Percentiles rank a stretch among this genome's conserved stretches.
These are phyloP conservation scores for Nautilus pompilius DNA, from an alignment of 1,140 invertebrate genomes.

Conservation along the genomic window DNA sequence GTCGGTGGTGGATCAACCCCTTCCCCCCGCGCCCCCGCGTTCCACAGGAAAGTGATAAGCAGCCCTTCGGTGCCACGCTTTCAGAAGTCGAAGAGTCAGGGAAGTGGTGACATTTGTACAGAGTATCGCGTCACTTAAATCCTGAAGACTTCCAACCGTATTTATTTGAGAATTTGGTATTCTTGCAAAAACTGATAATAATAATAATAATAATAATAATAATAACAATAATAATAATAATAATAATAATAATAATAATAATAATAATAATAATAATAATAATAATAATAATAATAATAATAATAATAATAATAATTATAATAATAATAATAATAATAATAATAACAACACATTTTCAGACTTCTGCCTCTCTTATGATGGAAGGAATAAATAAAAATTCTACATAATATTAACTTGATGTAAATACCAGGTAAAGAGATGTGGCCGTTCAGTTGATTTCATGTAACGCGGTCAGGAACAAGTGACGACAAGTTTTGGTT, in stretches of 20 bases:
- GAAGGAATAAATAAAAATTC: neutral
- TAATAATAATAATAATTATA: neutral
- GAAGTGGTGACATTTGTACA: too few relatives aligned
- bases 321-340: neutral
- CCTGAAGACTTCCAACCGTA: too few relatives aligned
- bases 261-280: constrained; percentile 3
- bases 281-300: neutral
- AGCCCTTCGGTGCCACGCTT: too few relatives aligned
- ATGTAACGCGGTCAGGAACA: constrained; percentile 4
- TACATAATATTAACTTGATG: neutral
- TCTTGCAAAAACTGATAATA: too few relatives aligned
- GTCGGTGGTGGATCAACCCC: too few relatives aligned
- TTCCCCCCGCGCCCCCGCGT: too few relatives aligned
- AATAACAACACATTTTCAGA: constrained; percentile 2
- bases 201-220: too few relatives aligned
- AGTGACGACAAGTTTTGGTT: constrained; percentile 17
- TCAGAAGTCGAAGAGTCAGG: too few relatives aligned
- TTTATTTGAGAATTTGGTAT: too few relatives aligned
- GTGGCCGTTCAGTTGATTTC: neutral
- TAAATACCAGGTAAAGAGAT: neutral
- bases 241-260: constrained; percentile 5
- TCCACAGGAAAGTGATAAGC: too few relatives aligned
- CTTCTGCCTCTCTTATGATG: neutral
- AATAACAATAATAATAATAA: constrained; percentile 1
- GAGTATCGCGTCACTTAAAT: too few relatives aligned